phyloP scores from a whole-genome alignment of 1,140 invertebrate genomes.

The Wiebesia pumilae region DNA sequence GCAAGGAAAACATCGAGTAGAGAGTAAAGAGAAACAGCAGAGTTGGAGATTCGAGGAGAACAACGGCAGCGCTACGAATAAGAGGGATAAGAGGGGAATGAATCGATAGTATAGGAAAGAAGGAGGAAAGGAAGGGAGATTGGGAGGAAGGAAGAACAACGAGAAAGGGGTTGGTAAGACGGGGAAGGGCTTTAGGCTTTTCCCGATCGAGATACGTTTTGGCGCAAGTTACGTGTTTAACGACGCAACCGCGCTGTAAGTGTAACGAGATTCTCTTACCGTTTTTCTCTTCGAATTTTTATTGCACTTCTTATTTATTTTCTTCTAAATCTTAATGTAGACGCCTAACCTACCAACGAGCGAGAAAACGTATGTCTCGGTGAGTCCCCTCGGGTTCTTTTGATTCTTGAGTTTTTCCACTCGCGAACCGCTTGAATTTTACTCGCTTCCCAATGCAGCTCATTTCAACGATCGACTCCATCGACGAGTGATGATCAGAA shows the following conservation, averaged over 20 bases:
- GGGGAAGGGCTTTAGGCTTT: conserved; percentile 14
- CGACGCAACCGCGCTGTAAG: conserved; percentile 36
- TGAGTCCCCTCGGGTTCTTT: not conserved
- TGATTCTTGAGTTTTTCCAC: not conserved
- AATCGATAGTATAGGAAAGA: conserved; percentile 46
- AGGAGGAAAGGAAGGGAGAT: conserved; percentile 49
- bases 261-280: conserved; percentile 47
- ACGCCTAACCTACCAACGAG: not conserved
- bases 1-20: conserved; percentile 26
- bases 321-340: not conserved
- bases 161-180: not conserved
- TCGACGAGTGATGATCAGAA: not conserved
- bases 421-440: not conserved
- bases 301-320: conserved; percentile 59
- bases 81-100: not conserved
- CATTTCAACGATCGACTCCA: not conserved
- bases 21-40: not conserved
- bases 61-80: not conserved
- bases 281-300: conserved; percentile 56
- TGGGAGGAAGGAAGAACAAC: not conserved
- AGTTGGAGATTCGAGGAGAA: not conserved
- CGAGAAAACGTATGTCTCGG: not conserved
- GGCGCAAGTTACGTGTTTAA: conserved; percentile 59
- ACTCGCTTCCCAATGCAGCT: not conserved
- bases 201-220: conserved; percentile 43